Evolutionary conservation across 1,140 invertebrate species (phyloP), one percentile per base, ranked within the genome.

Genomic region (Drosophila carrolli): DNA sequence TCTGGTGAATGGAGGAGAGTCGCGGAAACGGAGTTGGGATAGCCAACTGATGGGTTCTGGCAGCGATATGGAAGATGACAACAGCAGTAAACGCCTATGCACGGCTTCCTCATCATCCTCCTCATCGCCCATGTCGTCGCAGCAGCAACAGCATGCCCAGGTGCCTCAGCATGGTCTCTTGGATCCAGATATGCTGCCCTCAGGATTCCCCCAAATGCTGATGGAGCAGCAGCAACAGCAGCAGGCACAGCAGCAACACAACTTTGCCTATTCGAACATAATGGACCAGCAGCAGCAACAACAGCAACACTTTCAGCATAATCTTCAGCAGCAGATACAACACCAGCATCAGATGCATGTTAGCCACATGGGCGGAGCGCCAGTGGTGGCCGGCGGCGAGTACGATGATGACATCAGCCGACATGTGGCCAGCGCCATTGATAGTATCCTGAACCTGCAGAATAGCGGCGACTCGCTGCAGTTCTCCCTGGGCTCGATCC

Each of bases 341-440:
- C 79, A 90, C 72, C 57, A 92, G 75, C 50, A 90, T 90, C 82
- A 93, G 74, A 72, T 88, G 55, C 82, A 89, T 48, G 71, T 82
- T 0, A 81, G 73, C 54, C 83, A 86, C 59, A 75, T 77, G 65
- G 74, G 65, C 7, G 76, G 56, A 41, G 50, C 57, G 1, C 58
- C 82, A 35, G 72, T 80, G 35, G 58, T 75, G 27, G 67, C 77
- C 0, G 78, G 89, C 0, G 82, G 83, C 37, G 85, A 92, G 48
- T 92, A 91, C 50, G 95, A 95, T 68, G 94, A 94, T 65, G 94
- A 95, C 67, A 95, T 96, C 46, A 95, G 95, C 61, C 95, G 95
- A 9, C 96, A 96, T 86, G 95, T 96, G 41, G 95, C 96, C 90
- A 95, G 95, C 71, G 96, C 96, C 51, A 96, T 96, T 59, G 95